Base-by-base conservation (phyloP, 2,797 vertebrate species). In the Hemitrygon akajei region DNA sequence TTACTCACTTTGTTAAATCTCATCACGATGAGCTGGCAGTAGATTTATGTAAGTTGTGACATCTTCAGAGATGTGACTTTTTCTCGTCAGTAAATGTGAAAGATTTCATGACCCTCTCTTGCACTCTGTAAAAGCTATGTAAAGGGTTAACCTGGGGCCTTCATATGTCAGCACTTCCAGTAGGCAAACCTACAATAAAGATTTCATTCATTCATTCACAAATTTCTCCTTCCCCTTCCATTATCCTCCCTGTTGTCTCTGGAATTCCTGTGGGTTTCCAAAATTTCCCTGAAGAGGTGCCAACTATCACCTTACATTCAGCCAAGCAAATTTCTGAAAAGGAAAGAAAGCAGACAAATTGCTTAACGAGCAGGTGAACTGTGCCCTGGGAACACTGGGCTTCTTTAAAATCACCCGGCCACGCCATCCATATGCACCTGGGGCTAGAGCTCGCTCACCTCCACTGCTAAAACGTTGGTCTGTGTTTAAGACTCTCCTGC, bases 301-400 rank as follows among this genome's bases (percentile, higher is more conserved):
- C 94, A 94, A 95, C 97, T 97, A 97, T 97, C 97, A 95, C 97
- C 97, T 97, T 97, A 97, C 97, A 97, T 96, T 97, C 96, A 95
- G 96, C 95, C 96, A 89, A 97, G 96, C 97, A 96, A 97, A 97
- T 96, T 95, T 95, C 96, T 95, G 95, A 96, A 97, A 96, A 97
- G 97, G 97, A 97, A 97, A 97, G 97, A 96, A 97, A 96, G 97
- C 96, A 97, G 97, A 97, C 97, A 97, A 97, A 98, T 97, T 95
- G 97, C 96, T 97, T 96, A 97, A 97, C 95, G 96, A 97, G 96
- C 95, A 96, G 95, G 96, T 96, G 95, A 96, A 96, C 96, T 97
- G 97, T 84, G 94, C 94, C 94, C 95, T 93, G 96, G 96, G 96
- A 94, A 94, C 94, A 89, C 94, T 94, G 84, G 94, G 94, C 94